Percentiles rank a stretch among this genome's conserved stretches.
These are phyloP conservation scores for Picus viridis DNA, from an alignment of 2,797 vertebrate genomes.

Conservation along the genomic window DNA sequence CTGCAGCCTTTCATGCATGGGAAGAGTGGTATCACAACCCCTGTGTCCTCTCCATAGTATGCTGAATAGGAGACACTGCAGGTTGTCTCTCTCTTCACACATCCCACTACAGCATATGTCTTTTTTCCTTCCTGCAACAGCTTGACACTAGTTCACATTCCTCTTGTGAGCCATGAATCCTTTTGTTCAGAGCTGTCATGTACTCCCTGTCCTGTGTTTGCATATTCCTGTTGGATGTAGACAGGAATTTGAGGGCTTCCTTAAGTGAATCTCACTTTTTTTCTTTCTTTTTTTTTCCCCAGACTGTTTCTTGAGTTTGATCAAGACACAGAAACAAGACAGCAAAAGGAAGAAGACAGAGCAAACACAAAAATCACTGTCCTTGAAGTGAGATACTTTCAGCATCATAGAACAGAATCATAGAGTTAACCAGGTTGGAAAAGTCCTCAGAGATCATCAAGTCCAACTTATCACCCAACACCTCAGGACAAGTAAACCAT, in stretches of 20 bases:
- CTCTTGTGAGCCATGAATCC: neutral
- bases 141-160: neutral
- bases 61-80: conserved; percentile 6
- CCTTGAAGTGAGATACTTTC: neutral
- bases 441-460: no score
- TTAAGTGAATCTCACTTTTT: neutral
- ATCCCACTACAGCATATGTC: conserved; percentile 26
- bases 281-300: no score
- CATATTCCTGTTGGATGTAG: neutral
- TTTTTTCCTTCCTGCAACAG: neutral
- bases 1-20: neutral
- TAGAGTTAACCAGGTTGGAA: neutral
- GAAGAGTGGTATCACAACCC: neutral
- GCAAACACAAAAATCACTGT: neutral
- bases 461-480: no score
- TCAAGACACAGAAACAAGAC: neutral
- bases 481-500: no score
- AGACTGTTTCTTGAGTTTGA: neutral
- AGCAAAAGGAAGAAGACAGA: neutral
- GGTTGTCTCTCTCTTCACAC: conserved; percentile 25
- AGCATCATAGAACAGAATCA: no score
- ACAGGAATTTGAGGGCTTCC: neutral
- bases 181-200: neutral
- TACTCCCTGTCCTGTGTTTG: neutral
- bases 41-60: neutral